Evolutionary conservation across 2,797 vertebrate genomes (phyloP), one percentile per base, ranked within the genome.

Genomic region (Decapterus maruadsi): DNA sequence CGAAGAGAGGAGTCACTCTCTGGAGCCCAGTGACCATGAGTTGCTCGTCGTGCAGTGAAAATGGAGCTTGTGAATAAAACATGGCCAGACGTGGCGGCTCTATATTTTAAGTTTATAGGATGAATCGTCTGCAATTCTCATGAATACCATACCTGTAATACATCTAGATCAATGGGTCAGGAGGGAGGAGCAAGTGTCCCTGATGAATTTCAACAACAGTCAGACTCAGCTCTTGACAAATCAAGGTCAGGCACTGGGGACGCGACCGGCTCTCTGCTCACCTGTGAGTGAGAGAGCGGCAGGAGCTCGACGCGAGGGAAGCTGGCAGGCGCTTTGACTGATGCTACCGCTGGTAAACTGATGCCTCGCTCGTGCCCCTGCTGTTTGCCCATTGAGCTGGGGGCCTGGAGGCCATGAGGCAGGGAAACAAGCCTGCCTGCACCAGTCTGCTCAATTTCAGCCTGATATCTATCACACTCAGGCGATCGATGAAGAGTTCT

Each of bases 31-130:
- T 72, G 72, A 73, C 63, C 62, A 81, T 62, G 63, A 84, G 91
- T 70, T 89, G 72, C 73, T 73, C 68, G 80, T 78, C 73, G 64
- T 58, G 80, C 76, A 76, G 86, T 72, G 83, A 80, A 78, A 26
- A 83, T 80, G 77, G 53, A 74, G 75, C 87, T 87, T 57, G 57
- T 95, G 94, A 96, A 96, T 95, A 95, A 95, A 95, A 95, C 93
- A 95, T 95, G 71, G 36, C 54, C 59, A 74, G 70, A 80, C 19
- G 20, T 73, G 58, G 70, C 88, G 82, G 81, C 77, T 84, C 84
- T 92, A 89, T 92, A 94, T 94, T 93, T 93, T 90, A 94, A 82
- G 84, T 92, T 94, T 93, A 93, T 93, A 92, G 93, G 91, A 95
- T 82, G 74, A 91, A 94, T 92, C 79, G 81, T 86, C 89, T 71